Evolutionary conservation across 1,140 invertebrate genomes (phyloP).

Genomic region (Platorchestia sp.): DNA sequence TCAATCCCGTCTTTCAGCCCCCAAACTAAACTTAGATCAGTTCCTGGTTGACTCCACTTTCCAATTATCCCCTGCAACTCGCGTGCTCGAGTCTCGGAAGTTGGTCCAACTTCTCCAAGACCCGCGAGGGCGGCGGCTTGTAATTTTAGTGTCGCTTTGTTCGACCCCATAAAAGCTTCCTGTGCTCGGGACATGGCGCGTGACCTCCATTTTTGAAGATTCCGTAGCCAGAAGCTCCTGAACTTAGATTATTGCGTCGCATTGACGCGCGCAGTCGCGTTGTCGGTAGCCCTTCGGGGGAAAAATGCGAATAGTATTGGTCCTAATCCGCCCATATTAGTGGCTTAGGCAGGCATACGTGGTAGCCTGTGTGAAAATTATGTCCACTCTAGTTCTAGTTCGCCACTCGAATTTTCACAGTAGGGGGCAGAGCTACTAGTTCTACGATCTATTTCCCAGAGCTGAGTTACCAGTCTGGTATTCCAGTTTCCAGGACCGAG

Average conservation of each 20-base stretch:
- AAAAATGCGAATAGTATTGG: not conserved
- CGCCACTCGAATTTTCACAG: too few species aligned
- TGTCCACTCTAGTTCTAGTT: not conserved
- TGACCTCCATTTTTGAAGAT: conserved; percentile 34
- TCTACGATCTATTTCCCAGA: not conserved
- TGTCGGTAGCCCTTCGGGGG: not conserved
- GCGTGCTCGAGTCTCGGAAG: not conserved
- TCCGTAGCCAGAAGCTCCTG: not conserved
- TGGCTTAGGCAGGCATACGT: not conserved
- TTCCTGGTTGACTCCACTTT: not conserved
- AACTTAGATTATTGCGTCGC: not conserved
- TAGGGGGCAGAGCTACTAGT: not conserved
- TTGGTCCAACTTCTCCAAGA: not conserved
- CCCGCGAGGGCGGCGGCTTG: not conserved
- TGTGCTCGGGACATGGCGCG: not conserved
- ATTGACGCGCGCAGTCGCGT: not conserved
- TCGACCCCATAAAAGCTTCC: conserved; percentile 45
- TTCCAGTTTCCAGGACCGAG: not conserved
- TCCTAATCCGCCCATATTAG: not conserved
- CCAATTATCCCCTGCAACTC: not conserved
- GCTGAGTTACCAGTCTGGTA: not conserved
- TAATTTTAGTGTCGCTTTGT: conserved; percentile 40
- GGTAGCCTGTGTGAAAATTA: not conserved
- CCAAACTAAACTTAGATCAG: not conserved
- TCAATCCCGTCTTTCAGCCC: not conserved